Conservation (phyloP, 2,113 vertebrate species). For the Asarcornis scutulata region DNA sequence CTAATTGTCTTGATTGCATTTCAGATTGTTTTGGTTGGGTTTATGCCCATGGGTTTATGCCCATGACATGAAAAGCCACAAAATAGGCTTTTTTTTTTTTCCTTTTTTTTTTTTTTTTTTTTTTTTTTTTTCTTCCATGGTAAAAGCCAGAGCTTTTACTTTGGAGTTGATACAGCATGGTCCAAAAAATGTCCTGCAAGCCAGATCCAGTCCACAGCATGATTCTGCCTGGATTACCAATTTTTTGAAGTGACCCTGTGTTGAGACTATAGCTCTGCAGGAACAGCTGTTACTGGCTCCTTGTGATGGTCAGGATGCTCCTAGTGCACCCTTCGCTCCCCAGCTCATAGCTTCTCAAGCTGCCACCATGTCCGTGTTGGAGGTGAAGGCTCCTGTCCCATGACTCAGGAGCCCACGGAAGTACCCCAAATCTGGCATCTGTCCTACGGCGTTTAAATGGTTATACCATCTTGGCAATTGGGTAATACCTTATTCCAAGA, state of each 20-base stretch:
- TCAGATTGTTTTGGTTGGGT: constrained; percentile 36
- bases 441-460: background rate
- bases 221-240: constrained; percentile 30
- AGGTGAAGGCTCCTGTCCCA: background rate
- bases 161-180: background rate
- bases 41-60: background rate
- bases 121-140: background rate
- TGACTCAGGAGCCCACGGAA: background rate
- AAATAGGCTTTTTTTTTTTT: background rate
- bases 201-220: constrained; percentile 8
- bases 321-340: background rate
- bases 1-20: constrained; percentile 45
- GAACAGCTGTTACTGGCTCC: constrained; percentile 36
- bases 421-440: background rate
- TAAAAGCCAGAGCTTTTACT: constrained; percentile 39
- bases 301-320: constrained; percentile 12
- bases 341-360: background rate
- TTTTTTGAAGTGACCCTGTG: constrained; percentile 48
- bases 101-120: background rate
- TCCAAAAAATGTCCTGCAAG: constrained; percentile 26
- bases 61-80: constrained; percentile 35
- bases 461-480: background rate
- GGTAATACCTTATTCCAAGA: constrained; percentile 3
- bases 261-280: constrained; percentile 6
- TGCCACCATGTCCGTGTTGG: background rate